Evolutionary conservation across 2,113 vertebrate genomes (phyloP).

Genomic region (Campylomormyrus numenius): DNA sequence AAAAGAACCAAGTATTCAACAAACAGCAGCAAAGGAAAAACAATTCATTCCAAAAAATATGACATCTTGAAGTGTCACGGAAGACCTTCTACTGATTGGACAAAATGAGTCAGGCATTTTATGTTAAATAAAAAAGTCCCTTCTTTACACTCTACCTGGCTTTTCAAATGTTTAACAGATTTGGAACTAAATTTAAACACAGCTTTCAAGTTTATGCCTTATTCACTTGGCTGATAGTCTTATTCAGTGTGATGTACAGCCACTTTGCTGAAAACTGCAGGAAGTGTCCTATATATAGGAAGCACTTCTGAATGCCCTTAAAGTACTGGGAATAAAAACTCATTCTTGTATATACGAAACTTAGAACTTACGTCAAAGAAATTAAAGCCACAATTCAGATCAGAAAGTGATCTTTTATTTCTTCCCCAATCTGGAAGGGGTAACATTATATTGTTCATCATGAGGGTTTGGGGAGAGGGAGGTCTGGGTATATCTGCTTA

Average conservation of each 20-base stretch:
- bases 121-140: not conserved
- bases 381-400: not conserved
- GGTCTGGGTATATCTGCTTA: too few relatives aligned
- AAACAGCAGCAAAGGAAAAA: not conserved
- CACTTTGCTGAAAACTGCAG: not conserved
- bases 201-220: not conserved
- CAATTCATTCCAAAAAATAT: not conserved
- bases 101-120: not conserved
- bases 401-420: not conserved
- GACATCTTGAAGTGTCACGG: not conserved
- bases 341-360: not conserved
- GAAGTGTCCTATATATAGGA: not conserved
- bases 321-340: not conserved
- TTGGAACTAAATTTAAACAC: not conserved
- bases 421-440: too few relatives aligned
- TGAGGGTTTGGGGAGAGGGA: too few relatives aligned
- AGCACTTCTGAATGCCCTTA: not conserved
- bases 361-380: not conserved
- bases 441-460: too few relatives aligned
- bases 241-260: not conserved
- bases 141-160: not conserved
- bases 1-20: not conserved
- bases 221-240: not conserved
- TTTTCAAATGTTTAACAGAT: not conserved
- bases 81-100: not conserved